Percentiles rank a stretch among this genome's conserved stretches.
phyloP scores from a whole-genome alignment of 2,113 vertebrate genomes.

The Girardinichthys multiradiatus region DNA sequence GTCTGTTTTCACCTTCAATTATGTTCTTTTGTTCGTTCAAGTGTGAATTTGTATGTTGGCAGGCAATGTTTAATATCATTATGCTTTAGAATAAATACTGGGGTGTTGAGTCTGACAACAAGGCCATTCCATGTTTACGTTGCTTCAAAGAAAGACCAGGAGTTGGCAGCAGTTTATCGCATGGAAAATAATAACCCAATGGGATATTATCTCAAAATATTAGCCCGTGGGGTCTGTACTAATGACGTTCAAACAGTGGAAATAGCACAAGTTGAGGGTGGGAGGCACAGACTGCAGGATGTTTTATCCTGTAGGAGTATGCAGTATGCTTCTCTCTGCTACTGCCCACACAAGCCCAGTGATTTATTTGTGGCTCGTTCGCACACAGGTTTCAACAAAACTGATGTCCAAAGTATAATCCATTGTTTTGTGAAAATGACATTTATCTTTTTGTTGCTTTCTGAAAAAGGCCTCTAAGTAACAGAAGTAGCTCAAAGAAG shows the following conservation, averaged over 20 bases:
- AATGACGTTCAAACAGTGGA: slow-evolving; percentile 39
- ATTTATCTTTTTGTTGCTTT: not conserved
- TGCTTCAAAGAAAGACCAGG: not conserved
- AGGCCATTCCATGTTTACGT: not conserved
- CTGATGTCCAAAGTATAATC: not conserved
- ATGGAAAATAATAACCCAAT: not conserved
- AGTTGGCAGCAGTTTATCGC: not conserved
- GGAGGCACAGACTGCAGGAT: slow-evolving; percentile 17
- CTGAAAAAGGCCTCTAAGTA: not conserved
- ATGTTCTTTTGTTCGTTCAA: too few species aligned
- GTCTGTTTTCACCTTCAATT: too few species aligned
- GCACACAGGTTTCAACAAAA: not conserved
- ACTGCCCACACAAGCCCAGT: slow-evolving; percentile 1
- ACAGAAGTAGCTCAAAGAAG: not conserved
- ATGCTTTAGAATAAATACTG: too few species aligned
- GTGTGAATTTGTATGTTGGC: too few species aligned
- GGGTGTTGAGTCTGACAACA: too few species aligned
- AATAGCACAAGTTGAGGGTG: slow-evolving; percentile 32
- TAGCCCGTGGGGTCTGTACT: slow-evolving; percentile 5
- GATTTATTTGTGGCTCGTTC: slow-evolving; percentile 12
- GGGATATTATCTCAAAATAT: slow-evolving; percentile 27
- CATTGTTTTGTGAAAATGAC: not conserved
- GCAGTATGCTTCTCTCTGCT: slow-evolving; percentile 5
- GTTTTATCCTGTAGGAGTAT: slow-evolving; percentile 17
- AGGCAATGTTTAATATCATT: too few species aligned